Base-by-base conservation (phyloP, 2,888 invertebrate species). In the Tuta absoluta region DNA sequence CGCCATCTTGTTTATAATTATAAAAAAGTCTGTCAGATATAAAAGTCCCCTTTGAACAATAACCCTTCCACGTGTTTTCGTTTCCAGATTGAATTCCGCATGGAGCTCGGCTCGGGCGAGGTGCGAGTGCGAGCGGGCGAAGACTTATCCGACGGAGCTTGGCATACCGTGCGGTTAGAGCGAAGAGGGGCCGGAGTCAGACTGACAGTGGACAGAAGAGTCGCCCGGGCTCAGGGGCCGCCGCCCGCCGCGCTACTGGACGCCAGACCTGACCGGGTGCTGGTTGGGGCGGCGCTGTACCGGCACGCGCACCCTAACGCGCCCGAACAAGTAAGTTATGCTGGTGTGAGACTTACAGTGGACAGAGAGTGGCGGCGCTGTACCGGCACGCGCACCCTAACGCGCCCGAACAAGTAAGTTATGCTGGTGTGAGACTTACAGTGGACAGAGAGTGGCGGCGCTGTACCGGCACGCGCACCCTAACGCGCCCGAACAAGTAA, bases 51-150 rank as follows among this genome's bases (percentile, higher is more conserved):
- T 28, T 28, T 28, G 2, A 28, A 28, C 28, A 28, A 28, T 28
- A 28, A 28, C 28, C 2, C 2, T 28, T 28, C 5, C 5, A 28
- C n/a, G 5, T 12, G 12, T n/a, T 14, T 1, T 33, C 33, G 8
- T n/a, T 59, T 41, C 17, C 94, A 94, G 60, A 94, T 98, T 12
- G 97, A 97, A 84, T 98, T 97, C 86, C 94, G 96, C 70, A 97
- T 98, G 92, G 97, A 99, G 83, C 93, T 98, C 71, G 99, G 99
- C 21, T 96, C 96, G 71, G 99, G 98, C 7, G 96, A 96, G 85
- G 98, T 97, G 45, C 88, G 95, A 63, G 95, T 98, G 37, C 93
- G 95, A 68, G 95, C 96, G 1, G 95, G 82, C 48, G 86, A 75
- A 66, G 74, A 82, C 41, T 89, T 85, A 72, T 80, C 87, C 59